These are phyloP conservation scores for Scaptodrosophila latifasciaeformis DNA, from an alignment of 2,888 invertebrate species.

Conservation along the genomic window DNA sequence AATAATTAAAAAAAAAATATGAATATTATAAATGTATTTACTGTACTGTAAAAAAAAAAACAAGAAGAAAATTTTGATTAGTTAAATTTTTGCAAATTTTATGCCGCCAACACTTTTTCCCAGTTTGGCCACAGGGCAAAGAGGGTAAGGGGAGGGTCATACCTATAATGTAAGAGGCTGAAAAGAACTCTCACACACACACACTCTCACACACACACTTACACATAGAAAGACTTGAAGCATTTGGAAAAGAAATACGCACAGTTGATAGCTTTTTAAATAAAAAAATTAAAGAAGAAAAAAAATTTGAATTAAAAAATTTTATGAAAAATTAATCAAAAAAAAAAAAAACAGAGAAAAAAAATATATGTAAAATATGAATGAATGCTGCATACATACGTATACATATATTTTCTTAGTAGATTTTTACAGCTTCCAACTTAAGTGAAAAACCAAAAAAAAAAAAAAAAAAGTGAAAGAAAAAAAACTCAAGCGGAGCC, in stretches of 20 bases:
- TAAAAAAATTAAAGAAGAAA: too few relatives aligned
- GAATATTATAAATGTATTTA: conserved; percentile 2
- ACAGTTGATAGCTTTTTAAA: background rate
- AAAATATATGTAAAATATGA: background rate
- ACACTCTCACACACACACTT: conserved; percentile 4
- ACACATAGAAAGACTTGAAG: background rate
- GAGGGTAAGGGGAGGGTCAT: too few relatives aligned
- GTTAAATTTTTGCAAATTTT: too few relatives aligned
- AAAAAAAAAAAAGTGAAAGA: conserved; percentile 13
- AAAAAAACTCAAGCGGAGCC: conserved; percentile 3
- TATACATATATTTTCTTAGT: conserved; percentile 58
- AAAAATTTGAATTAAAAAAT: too few relatives aligned
- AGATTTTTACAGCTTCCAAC: conserved; percentile 56
- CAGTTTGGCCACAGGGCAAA: too few relatives aligned
- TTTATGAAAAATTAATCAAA: too few relatives aligned
- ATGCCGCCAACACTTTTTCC: too few relatives aligned
- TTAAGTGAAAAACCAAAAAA: conserved; percentile 8
- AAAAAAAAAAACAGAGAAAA: too few relatives aligned
- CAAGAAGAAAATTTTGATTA: background rate
- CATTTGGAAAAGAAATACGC: background rate
- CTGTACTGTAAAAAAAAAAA: background rate
- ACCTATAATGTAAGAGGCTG: background rate
- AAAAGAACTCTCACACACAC: background rate
- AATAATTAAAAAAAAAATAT: conserved; percentile 5
- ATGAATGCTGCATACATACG: conserved; percentile 39